Evolutionary conservation across 2,113 vertebrate genomes (phyloP).

Genomic region (Triplophysa siluroides): DNA sequence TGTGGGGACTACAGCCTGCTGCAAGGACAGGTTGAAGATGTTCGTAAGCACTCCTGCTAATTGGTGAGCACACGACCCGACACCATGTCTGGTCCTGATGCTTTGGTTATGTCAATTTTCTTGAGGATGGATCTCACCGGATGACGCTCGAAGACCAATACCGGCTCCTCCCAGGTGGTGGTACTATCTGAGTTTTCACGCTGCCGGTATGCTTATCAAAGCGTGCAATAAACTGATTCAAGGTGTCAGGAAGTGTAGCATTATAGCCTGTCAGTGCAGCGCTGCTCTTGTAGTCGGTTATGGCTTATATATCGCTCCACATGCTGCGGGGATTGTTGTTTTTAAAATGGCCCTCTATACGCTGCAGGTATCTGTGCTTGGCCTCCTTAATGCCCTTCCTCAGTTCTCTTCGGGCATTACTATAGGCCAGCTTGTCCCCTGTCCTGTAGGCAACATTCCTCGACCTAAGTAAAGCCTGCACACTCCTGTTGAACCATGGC

Average conservation of each 20-base stretch:
- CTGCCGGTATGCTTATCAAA: too few relatives aligned
- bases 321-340: slow-evolving; percentile 27
- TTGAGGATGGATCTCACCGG: too few relatives aligned
- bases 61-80: slow-evolving; percentile 26
- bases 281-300: too few relatives aligned
- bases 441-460: neutral
- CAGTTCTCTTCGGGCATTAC: slow-evolving; percentile 12
- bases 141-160: too few relatives aligned
- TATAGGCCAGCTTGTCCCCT: slow-evolving; percentile 9
- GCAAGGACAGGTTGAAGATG: slow-evolving; percentile 2
- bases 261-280: too few relatives aligned
- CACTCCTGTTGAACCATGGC: slow-evolving; percentile 5
- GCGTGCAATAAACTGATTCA: too few relatives aligned
- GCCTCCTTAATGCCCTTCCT: neutral
- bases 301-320: slow-evolving; percentile 21
- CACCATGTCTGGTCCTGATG: too few relatives aligned
- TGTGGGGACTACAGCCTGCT: neutral
- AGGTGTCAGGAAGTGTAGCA: too few relatives aligned
- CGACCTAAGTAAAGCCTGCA: slow-evolving; percentile 7
- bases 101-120: too few relatives aligned
- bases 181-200: too few relatives aligned
- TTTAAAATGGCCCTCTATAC: slow-evolving; percentile 25
- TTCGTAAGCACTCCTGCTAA: slow-evolving; percentile 17
- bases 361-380: neutral
- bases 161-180: too few relatives aligned